Percentiles rank a stretch among this genome's conserved stretches.
phyloP scores from a whole-genome alignment of 2,113 vertebrate species.

The Baryphthengus martii region DNA sequence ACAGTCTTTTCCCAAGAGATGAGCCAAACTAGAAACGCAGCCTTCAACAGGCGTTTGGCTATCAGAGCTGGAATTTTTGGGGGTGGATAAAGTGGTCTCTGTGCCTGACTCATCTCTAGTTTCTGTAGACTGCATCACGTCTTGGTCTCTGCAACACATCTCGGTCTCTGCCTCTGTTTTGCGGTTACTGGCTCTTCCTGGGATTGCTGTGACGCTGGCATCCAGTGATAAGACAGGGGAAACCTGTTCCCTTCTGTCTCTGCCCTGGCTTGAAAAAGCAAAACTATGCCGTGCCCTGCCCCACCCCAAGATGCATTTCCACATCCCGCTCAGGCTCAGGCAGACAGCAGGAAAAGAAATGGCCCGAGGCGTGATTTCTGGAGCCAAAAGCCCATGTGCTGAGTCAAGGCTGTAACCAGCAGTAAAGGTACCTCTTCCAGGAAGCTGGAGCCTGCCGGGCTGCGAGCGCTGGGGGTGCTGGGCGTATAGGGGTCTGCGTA shows the following conservation, averaged over 20 bases:
- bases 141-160: background rate
- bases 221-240: background rate
- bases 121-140: background rate
- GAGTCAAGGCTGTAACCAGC: background rate
- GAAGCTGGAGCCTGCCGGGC: background rate
- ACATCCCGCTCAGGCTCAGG: background rate
- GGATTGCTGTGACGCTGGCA: background rate
- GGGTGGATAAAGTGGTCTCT: background rate
- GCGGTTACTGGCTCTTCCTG: background rate
- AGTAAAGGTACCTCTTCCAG: constrained; percentile 47
- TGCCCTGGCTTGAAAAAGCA: background rate
- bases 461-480: constrained; percentile 26
- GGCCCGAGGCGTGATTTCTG: background rate
- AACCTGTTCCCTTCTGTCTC: background rate
- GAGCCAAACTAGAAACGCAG: rapidly evolving
- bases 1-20: background rate
- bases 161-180: background rate
- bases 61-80: background rate
- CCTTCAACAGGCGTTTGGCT: background rate
- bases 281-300: background rate
- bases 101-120: background rate
- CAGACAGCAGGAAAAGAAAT: background rate
- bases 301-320: background rate
- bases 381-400: background rate
- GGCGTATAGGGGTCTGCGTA: constrained; percentile 81